Conservation (phyloP, 2,797 vertebrate genomes). For the Sciurus vulgaris region DNA sequence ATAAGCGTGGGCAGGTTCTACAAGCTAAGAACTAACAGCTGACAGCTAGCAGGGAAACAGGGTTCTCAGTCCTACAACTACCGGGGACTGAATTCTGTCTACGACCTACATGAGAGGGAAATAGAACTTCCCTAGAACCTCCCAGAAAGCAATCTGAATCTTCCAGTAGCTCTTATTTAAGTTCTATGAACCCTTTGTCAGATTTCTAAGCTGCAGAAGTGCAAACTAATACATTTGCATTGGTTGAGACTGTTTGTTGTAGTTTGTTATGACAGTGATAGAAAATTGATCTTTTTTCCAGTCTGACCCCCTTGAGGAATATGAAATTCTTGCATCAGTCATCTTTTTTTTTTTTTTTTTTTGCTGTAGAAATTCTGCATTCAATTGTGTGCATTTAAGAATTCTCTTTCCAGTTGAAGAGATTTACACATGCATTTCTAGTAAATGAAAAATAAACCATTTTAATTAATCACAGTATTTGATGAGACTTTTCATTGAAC, state of each 20-base stretch:
- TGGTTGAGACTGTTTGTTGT: not conserved
- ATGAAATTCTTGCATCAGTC: not conserved
- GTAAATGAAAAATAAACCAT: not conserved
- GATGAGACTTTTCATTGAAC: not conserved
- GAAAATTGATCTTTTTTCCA: not conserved
- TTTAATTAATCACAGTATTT: not conserved
- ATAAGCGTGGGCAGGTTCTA: not conserved
- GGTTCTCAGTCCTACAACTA: not conserved
- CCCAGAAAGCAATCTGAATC: not conserved
- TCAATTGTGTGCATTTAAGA: not conserved
- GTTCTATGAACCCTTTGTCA: not conserved
- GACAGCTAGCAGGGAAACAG: not conserved
- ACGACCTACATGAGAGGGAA: not conserved
- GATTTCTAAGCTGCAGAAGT: not conserved
- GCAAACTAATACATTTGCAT: not conserved
- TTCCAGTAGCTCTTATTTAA: not conserved
- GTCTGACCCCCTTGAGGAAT: rapidly evolving
- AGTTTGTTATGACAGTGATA: not conserved
- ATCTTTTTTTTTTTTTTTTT: slow-evolving; percentile 8
- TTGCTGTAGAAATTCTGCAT: not conserved
- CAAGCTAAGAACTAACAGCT: not conserved
- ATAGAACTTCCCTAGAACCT: not conserved
- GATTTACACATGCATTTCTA: not conserved
- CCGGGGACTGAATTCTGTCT: not conserved
- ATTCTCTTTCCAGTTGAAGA: not conserved